These are phyloP conservation scores for Anneissia japonica DNA, from an alignment of 35 echinoderm and acorn worm species.

Conservation along the genomic window DNA sequence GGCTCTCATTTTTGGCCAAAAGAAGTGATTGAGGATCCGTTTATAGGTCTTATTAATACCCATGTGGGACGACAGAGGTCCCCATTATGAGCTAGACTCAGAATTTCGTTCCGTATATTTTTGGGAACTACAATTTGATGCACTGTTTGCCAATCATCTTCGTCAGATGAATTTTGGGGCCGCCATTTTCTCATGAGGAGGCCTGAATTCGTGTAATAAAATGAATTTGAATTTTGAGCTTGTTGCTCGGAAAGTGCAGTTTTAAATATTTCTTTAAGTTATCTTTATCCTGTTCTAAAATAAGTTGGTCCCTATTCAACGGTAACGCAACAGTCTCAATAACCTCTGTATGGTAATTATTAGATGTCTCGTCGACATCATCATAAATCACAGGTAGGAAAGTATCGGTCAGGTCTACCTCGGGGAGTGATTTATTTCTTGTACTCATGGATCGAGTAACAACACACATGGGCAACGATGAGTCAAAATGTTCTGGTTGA, in stretches of 20 bases:
- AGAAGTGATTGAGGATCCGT: too few relatives aligned
- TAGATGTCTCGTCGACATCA: too few relatives aligned
- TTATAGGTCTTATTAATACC: too few relatives aligned
- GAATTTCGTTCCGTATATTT: background rate
- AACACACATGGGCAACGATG: too few relatives aligned
- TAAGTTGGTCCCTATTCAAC: conserved; percentile 6
- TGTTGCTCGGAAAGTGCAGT: background rate
- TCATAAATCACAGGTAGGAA: too few relatives aligned
- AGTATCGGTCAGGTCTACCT: too few relatives aligned
- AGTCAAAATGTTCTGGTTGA: too few relatives aligned
- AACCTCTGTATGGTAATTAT: background rate
- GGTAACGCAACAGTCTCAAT: too few relatives aligned
- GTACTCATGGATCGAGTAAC: too few relatives aligned
- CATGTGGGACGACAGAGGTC: too few relatives aligned
- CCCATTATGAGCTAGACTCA: too few relatives aligned
- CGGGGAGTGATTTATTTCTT: too few relatives aligned
- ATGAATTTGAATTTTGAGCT: background rate
- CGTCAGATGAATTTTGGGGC: conserved; percentile 19
- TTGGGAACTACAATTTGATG: background rate
- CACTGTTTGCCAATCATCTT: conserved; percentile 28
- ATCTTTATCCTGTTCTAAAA: conserved; percentile 14
- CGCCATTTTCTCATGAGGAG: conserved; percentile 61
- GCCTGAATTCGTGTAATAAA: conserved; percentile 34
- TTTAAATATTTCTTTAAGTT: background rate
- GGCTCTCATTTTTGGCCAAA: background rate